phyloP scores from a whole-genome alignment of 2,113 vertebrate species.

The Pavo muticus region DNA sequence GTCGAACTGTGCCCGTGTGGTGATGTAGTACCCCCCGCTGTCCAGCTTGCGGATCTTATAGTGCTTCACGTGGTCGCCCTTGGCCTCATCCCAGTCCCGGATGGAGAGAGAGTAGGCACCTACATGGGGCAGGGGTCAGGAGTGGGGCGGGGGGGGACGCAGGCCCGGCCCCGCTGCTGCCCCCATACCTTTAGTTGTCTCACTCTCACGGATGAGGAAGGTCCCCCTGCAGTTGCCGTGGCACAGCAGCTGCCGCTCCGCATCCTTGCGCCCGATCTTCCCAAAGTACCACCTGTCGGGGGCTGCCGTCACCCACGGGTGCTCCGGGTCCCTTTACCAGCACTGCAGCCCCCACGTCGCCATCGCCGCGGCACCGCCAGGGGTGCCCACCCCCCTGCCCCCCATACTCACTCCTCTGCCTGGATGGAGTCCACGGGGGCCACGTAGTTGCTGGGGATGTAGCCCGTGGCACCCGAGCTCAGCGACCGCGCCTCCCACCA shows the following conservation, averaged over 20 bases:
- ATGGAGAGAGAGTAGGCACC: conserved; percentile 97
- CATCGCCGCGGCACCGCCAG: no score
- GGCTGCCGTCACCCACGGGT: neutral
- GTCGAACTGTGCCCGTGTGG: conserved; percentile 92
- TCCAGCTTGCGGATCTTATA: conserved; percentile 98
- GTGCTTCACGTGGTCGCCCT: conserved; percentile 96
- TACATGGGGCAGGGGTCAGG: neutral
- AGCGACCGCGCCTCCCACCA: conserved; percentile 98
- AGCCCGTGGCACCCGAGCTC: conserved; percentile 88
- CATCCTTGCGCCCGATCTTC: conserved; percentile 94
- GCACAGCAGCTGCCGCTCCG: conserved; percentile 89
- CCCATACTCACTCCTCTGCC: conserved; percentile 91
- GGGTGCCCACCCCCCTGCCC: no score
- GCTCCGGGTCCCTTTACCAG: neutral
- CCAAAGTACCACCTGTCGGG: conserved; percentile 93
- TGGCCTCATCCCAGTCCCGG: conserved; percentile 92
- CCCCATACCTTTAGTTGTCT: conserved; percentile 90
- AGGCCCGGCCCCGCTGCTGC: rapidly evolving
- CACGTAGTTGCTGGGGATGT: conserved; percentile 97
- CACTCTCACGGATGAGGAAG: conserved; percentile 94
- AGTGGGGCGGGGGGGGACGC: neutral
- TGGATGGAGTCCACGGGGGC: conserved; percentile 96
- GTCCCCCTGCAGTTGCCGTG: conserved; percentile 86
- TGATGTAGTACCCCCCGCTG: conserved; percentile 97
- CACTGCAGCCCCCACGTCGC: neutral